phyloP scores from a whole-genome alignment of 2,888 invertebrate genomes.

The Ichneumoninae sp. region DNA sequence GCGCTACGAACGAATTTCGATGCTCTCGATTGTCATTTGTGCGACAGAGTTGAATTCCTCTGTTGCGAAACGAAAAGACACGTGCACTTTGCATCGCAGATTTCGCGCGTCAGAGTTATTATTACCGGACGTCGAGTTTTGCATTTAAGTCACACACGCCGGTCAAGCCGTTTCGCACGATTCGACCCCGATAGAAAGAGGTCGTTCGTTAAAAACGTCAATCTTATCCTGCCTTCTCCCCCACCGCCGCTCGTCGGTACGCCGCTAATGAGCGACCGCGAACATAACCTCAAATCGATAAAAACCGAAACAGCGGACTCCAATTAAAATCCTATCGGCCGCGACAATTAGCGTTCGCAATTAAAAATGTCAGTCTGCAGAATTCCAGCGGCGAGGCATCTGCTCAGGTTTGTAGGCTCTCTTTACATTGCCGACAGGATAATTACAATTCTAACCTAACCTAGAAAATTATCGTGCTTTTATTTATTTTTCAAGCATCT shows the following conservation, averaged over 20 bases:
- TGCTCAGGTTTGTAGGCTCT: conserved; percentile 57
- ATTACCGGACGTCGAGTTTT: not conserved
- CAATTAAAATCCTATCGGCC: conserved; percentile 16
- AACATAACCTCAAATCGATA: conserved; percentile 59
- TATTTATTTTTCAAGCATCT: conserved; percentile 15
- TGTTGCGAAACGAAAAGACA: not conserved
- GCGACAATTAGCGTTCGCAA: not conserved
- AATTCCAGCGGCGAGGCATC: conserved; percentile 65
- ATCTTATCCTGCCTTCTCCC: not conserved
- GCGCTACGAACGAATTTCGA: not conserved
- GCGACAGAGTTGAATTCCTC: not conserved
- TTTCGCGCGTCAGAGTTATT: not conserved
- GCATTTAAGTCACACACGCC: not conserved
- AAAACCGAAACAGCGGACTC: conserved; percentile 7
- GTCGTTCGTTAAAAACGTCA: not conserved
- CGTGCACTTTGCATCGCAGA: not conserved
- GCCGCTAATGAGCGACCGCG: not conserved
- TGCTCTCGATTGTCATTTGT: not conserved
- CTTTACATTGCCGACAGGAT: not conserved
- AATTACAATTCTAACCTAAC: conserved; percentile 27
- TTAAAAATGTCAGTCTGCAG: conserved; percentile 69
- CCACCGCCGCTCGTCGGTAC: not conserved
- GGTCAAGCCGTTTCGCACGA: not conserved
- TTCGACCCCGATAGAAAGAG: not conserved
- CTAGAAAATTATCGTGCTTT: not conserved